These are phyloP conservation scores for Oreamnos americanus DNA, from an alignment of 2,113 vertebrate species.

Conservation along the genomic window DNA sequence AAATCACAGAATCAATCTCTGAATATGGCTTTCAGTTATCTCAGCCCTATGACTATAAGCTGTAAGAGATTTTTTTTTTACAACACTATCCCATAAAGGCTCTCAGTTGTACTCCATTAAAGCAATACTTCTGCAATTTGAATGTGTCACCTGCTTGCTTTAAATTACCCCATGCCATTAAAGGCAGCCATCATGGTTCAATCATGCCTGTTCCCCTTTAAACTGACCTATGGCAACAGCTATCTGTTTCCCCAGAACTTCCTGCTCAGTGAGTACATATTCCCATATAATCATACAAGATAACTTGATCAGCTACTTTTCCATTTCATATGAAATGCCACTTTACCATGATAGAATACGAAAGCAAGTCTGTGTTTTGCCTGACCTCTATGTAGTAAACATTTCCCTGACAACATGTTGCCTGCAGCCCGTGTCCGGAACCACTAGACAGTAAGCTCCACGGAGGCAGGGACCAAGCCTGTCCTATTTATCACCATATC, in stretches of 20 bases:
- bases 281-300: not conserved
- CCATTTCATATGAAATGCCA: not conserved
- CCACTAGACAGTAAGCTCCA: not conserved
- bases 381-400: not conserved
- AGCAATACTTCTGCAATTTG: not conserved
- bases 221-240: not conserved
- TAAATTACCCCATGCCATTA: not conserved
- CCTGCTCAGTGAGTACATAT: not conserved
- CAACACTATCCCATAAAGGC: not conserved
- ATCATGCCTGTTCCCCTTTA: not conserved
- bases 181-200: not conserved
- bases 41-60: not conserved
- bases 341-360: not conserved
- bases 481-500: not conserved
- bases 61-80: not conserved
- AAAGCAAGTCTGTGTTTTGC: not conserved
- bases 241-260: not conserved
- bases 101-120: not conserved
- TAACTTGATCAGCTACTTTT: not conserved
- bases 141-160: not conserved
- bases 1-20: not conserved
- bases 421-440: not conserved
- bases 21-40: not conserved
- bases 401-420: not conserved
- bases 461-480: not conserved